Conservation (phyloP, 2,888 invertebrate species). For the Alloscopus bannaensis region DNA sequence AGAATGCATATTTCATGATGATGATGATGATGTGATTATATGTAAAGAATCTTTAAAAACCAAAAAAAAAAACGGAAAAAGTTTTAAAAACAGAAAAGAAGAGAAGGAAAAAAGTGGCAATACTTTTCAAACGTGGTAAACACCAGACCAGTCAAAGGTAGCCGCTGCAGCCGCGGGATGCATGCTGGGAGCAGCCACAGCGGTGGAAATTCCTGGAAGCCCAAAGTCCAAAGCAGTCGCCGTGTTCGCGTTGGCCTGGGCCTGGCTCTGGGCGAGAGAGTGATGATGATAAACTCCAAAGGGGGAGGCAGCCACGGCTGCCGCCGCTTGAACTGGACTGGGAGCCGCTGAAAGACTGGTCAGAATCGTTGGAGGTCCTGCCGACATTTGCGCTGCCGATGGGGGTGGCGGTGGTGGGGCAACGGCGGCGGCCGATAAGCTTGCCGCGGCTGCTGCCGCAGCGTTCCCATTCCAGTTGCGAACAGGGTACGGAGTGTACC, state of each 20-base stretch:
- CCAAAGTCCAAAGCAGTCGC: constrained; percentile 38
- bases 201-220: constrained; percentile 34
- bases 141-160: constrained; percentile 57
- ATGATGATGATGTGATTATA: too few species aligned
- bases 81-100: constrained; percentile 34
- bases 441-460: constrained; percentile 78
- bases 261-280: constrained; percentile 10
- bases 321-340: constrained; percentile 84
- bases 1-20: too few species aligned
- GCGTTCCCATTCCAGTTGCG: constrained; percentile 75
- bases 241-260: background rate
- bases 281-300: constrained; percentile 43
- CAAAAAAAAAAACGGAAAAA: constrained; percentile 31
- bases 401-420: constrained; percentile 75
- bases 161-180: constrained; percentile 47
- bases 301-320: constrained; percentile 14
- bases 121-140: constrained; percentile 62
- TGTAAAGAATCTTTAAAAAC: too few species aligned
- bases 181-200: constrained; percentile 40
- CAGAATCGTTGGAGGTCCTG: constrained; percentile 80
- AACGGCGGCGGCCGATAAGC: constrained; percentile 72
- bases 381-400: constrained; percentile 80
- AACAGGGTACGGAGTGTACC: constrained; percentile 50
- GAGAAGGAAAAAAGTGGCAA: constrained; percentile 58
- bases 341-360: constrained; percentile 85